Percentiles rank a stretch among this genome's conserved stretches.
phyloP scores from a whole-genome alignment of 2,797 vertebrate genomes.

The Catharus ustulatus region DNA sequence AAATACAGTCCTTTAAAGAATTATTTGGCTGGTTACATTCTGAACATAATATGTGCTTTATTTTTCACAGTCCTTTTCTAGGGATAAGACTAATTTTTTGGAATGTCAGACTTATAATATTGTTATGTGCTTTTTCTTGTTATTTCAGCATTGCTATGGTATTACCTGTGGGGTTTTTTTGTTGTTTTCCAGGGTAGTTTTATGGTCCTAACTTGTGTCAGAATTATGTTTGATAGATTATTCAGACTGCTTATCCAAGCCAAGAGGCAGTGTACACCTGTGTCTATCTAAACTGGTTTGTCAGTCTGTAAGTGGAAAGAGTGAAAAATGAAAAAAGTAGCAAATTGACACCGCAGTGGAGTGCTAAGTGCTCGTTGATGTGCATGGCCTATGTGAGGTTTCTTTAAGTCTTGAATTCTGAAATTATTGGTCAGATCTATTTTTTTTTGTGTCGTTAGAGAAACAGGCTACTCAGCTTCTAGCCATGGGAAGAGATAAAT shows the following conservation, averaged over 20 bases:
- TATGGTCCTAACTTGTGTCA: neutral
- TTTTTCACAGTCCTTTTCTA: neutral
- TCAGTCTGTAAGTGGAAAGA: slow-evolving; percentile 36
- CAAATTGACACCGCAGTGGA: neutral
- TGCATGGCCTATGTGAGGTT: slow-evolving; percentile 2
- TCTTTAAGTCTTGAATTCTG: slow-evolving; percentile 37
- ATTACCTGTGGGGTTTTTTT: neutral
- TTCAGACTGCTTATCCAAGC: slow-evolving; percentile 26
- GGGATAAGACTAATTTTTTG: neutral
- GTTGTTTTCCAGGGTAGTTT: neutral
- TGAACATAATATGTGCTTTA: neutral
- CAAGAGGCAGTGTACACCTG: slow-evolving; percentile 31
- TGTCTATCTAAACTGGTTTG: slow-evolving; percentile 44
- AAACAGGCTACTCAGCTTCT: neutral
- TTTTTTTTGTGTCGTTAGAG: neutral
- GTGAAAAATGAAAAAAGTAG: slow-evolving; percentile 37
- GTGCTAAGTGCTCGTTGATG: neutral
- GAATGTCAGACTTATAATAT: neutral
- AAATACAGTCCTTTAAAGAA: neutral
- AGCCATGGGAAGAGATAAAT: slow-evolving; percentile 28
- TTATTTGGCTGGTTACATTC: neutral
- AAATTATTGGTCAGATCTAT: slow-evolving; percentile 28
- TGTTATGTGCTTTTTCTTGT: neutral
- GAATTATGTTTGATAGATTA: slow-evolving; percentile 17
- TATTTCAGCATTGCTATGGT: neutral